Evolutionary conservation across 2,797 vertebrate species (phyloP).

Genomic region (Xyrichtys novacula): DNA sequence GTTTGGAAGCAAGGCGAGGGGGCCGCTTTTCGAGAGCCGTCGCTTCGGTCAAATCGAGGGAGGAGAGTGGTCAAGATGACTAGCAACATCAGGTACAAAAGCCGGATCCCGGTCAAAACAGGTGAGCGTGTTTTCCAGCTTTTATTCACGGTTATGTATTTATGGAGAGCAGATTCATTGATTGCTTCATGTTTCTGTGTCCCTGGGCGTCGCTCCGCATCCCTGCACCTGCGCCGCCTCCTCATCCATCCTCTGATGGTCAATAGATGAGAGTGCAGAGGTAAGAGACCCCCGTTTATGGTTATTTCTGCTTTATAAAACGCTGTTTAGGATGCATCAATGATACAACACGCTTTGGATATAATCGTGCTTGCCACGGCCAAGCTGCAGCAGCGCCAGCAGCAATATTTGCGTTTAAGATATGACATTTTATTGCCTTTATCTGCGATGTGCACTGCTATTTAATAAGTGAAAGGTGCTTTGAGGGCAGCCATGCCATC

Average conservation of each 20-base stretch:
- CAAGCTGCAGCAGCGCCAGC: background rate
- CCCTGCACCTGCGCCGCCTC: constrained; percentile 81
- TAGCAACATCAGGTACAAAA: constrained; percentile 93
- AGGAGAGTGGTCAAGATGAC: constrained; percentile 87
- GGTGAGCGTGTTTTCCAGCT: constrained; percentile 81
- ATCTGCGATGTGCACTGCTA: background rate
- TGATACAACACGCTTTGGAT: accelerated
- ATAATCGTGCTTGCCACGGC: background rate
- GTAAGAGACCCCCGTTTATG: constrained; percentile 64
- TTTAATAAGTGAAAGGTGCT: constrained; percentile 15
- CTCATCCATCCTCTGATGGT: constrained; percentile 60
- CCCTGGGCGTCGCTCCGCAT: constrained; percentile 75
- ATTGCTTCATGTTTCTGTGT: constrained; percentile 63
- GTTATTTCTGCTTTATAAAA: background rate
- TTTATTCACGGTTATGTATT: accelerated
- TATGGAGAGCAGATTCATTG: constrained; percentile 19
- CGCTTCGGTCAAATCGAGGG: constrained; percentile 47
- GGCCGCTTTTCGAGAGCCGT: constrained; percentile 59
- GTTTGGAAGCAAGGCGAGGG: constrained; percentile 58
- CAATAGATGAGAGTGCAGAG: constrained; percentile 83
- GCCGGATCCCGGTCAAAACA: constrained; percentile 91
- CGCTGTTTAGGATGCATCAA: background rate
- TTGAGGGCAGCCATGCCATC: constrained; percentile 29
- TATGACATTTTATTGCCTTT: background rate
- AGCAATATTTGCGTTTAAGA: background rate